phyloP scores from a whole-genome alignment of 2,888 invertebrate species.

The Branchinecta sandiegonensis region DNA sequence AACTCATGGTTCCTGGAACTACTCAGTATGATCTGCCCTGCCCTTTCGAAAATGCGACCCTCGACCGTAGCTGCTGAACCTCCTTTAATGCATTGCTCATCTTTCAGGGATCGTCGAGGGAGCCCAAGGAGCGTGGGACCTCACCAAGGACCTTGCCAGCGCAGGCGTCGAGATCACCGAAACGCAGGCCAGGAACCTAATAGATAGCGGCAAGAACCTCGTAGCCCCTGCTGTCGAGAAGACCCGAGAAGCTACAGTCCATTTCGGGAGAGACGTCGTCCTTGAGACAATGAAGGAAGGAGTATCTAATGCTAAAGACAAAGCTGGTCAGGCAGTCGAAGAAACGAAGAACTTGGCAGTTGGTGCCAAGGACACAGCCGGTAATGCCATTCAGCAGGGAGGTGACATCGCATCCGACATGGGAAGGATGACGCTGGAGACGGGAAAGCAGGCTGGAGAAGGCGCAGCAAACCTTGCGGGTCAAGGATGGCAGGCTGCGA shows the following conservation, averaged over 20 bases:
- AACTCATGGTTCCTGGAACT: too few relatives aligned
- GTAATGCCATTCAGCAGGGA: background rate
- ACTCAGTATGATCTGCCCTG: too few relatives aligned
- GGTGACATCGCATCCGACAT: background rate
- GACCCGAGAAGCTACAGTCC: background rate
- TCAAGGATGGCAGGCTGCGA: background rate
- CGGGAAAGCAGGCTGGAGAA: background rate
- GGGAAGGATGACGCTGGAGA: background rate
- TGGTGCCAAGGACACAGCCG: background rate
- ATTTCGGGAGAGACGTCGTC: background rate
- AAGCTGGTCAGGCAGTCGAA: background rate
- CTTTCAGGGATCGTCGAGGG: background rate
- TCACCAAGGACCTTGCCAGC: slow-evolving; percentile 4
- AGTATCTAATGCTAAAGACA: background rate
- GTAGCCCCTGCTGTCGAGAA: background rate
- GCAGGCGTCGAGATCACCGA: slow-evolving; percentile 7
- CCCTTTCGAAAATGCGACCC: too few relatives aligned
- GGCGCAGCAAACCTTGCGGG: background rate
- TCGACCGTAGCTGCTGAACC: too few relatives aligned
- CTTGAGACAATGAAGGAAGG: background rate
- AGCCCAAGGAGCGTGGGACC: slow-evolving; percentile 12
- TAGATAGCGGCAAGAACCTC: background rate
- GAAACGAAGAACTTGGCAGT: background rate
- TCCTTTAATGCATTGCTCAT: background rate
- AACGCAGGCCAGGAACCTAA: background rate